Evolutionary conservation across 1,140 invertebrate genomes (phyloP), one percentile per base, ranked within the genome.

Genomic region (Acromyrmex heyeri): DNA sequence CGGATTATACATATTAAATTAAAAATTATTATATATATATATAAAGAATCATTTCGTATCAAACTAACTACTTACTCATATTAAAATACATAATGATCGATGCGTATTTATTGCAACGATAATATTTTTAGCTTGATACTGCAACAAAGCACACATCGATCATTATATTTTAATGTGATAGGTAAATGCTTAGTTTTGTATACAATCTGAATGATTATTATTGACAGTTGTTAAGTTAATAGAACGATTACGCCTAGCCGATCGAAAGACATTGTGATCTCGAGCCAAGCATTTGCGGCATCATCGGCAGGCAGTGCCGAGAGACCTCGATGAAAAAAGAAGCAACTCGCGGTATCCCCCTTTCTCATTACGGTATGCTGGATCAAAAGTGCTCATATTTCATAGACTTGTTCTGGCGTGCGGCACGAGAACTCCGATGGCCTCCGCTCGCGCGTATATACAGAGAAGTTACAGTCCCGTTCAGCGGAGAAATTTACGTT

Each of bases 401-500:
- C 85, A 81, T 81, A 65, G 82, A 76, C 59, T 85, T 34, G 82
- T 85, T 85, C 82, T 65, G 82, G 82, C 73, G 61, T 85, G 82
- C 75, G 73, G 72, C 82, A 78, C 79, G 79, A 81, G 77, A 83
- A 83, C 69, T 38, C 38, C 79, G 38, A 83, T 73, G 79, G 79
- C 79, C 79, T 83, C 38, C 55, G 30, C 77, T 67, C 44, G 24
- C 55, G 79, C 69, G 78, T 57, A 44, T 21, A 44, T 67, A 14
- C 24, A 27, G 12, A 53, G 67, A 73, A 65, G 64, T 86, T 34
- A 82, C 65, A 59, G 72, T 77, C 59, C 88, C 73, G 75, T 85
- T 81, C 73, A 65, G 44, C 75, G 57, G 72, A 83, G 77, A 90
- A 91, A 91, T 91, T 91, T 91, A 91, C 88, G 72, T 69, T 30